Conservation (phyloP, 2,888 invertebrate species). For the Mantis religiosa region DNA sequence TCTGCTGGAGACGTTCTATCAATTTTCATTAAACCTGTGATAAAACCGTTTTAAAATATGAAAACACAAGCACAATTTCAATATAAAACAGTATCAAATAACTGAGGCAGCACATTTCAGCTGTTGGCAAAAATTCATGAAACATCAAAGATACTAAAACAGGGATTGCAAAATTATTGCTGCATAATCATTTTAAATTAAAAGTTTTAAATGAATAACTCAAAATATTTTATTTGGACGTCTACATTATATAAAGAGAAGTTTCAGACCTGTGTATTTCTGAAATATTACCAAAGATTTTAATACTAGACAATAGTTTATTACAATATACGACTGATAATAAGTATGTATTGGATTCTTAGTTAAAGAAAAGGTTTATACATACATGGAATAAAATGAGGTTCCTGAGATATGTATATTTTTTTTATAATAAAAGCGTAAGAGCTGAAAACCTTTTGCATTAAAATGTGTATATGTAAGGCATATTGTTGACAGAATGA, state of each 20-base stretch:
- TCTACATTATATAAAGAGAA: not conserved
- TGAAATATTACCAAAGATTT: not conserved
- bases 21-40: slow-evolving; percentile 16
- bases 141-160: not conserved
- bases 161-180: not conserved
- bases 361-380: too few relatives aligned
- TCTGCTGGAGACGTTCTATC: not conserved
- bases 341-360: too few relatives aligned
- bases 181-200: not conserved
- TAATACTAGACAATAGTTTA: too few relatives aligned
- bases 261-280: not conserved
- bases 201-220: not conserved
- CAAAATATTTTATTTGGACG: not conserved
- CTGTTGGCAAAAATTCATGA: not conserved
- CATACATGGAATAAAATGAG: too few relatives aligned
- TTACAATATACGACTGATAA: too few relatives aligned
- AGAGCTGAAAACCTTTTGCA: not conserved
- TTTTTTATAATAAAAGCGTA: too few relatives aligned
- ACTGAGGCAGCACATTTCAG: not conserved
- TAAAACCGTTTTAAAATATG: not conserved
- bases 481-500: not conserved
- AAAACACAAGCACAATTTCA: not conserved
- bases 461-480: not conserved
- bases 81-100: not conserved
- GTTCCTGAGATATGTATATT: too few relatives aligned